Base-by-base conservation (phyloP, 1,140 invertebrate species). In the Ostrea denselamellosa region DNA sequence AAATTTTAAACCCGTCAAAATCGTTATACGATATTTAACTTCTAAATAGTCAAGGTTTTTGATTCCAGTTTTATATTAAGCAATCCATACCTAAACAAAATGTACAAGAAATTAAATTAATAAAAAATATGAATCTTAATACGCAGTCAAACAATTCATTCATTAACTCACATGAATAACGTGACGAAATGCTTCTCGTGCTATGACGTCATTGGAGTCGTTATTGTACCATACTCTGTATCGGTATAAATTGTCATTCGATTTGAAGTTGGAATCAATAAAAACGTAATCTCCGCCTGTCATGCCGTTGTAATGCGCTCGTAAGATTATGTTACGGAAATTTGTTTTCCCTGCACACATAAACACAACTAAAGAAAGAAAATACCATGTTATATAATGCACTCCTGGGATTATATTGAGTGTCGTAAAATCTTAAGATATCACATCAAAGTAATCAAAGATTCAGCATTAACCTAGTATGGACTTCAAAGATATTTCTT, bases 251-350 rank as follows among this genome's bases (percentile, higher is more conserved):
- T 52, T 22, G 8, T 53, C 44, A 22, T 54, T 83, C 12, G 68
- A 22, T 34, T 28, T 25, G 82, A 83, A 83, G 7, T 83, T 83
- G 14, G 82, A 44, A 83, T 83, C 82, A 83, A 83, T 83, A 25
- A 83, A 83, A 12, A 83, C 82, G 14, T 83, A 83, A 25, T 83
- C 44, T 52, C 82, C 82, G 51, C 9, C 17, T 2, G 51, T 53
- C 82, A 83, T 83, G 8, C 22, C 53, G n/a, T 2, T 22, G 19
- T 52, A 10, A 14, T 54, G 53, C 22, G 82, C 82, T 22, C 53
- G 51, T 14, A 83, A 22, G 44, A 83, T 83, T 53, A 83, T 83
- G 14, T 53, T n/a, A 7, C 82, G 44, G 51, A 83, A 54, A 54
- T 83, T 83, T 8, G 3, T 34, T 9, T 52, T 22, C 19, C 3